A percentile compares a stretch with the other conserved stretches of the same genome.
phyloP scores from a whole-genome alignment of 1,140 invertebrate species.

The Drosophila rhopaloa region DNA sequence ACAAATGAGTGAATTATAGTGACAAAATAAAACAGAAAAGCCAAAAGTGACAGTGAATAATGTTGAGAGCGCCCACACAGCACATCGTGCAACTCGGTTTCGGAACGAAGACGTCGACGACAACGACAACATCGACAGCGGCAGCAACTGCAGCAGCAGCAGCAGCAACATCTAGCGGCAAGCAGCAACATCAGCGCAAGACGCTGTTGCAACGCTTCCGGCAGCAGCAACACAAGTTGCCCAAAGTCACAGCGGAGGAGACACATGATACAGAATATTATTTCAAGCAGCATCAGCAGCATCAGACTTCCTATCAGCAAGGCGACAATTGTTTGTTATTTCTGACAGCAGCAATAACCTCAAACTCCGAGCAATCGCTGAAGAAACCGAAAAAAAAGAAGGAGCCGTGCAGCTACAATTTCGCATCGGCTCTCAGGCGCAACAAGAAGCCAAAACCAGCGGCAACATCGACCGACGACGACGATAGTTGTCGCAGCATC shows the following conservation, averaged over 20 bases:
- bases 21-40: slow-evolving; percentile 46
- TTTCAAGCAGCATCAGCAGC: slow-evolving; percentile 48
- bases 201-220: slow-evolving; percentile 64
- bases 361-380: slow-evolving; percentile 33
- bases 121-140: slow-evolving; percentile 15
- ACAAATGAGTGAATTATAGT: slow-evolving; percentile 35
- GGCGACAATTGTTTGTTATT: slow-evolving; percentile 57
- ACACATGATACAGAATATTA: slow-evolving; percentile 61
- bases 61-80: slow-evolving; percentile 81
- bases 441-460: slow-evolving; percentile 67
- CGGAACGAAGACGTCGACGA: slow-evolving; percentile 50
- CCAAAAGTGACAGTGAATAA: slow-evolving; percentile 80
- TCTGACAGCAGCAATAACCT: slow-evolving; percentile 40
- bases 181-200: slow-evolving; percentile 48
- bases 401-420: slow-evolving; percentile 63
- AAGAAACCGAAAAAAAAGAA: slow-evolving; percentile 66
- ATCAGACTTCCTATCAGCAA: slow-evolving; percentile 8
- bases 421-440: slow-evolving; percentile 63
- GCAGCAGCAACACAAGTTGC: slow-evolving; percentile 61
- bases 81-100: slow-evolving; percentile 79
- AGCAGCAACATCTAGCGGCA: slow-evolving; percentile 20
- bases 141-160: slow-evolving; percentile 24
- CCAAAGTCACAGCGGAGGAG: slow-evolving; percentile 7
- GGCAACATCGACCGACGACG: slow-evolving; percentile 45
- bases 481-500: slow-evolving; percentile 53